Evolutionary conservation across 2,113 vertebrate genomes (phyloP).

Genomic region (Garra rufa): DNA sequence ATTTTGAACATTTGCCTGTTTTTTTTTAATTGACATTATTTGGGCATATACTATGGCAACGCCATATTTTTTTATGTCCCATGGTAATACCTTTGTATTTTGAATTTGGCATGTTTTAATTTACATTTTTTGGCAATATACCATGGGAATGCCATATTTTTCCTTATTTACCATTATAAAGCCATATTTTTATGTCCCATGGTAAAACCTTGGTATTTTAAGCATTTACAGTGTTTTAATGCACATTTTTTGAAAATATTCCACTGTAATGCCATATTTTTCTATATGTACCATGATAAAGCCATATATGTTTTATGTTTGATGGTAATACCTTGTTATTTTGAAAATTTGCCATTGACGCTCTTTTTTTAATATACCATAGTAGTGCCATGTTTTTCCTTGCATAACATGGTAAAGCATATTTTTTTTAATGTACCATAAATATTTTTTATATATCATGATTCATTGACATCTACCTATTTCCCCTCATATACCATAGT

Average conservation of each 20-base stretch:
- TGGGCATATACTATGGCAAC: background rate
- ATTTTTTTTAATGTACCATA: too few species aligned
- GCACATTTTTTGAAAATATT: too few species aligned
- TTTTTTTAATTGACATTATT: too few species aligned
- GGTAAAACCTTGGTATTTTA: background rate
- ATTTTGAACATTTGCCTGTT: too few species aligned
- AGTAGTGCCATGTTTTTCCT: too few species aligned
- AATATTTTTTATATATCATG: background rate
- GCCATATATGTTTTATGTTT: background rate
- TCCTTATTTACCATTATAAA: background rate
- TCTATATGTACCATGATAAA: background rate
- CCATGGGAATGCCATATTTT: background rate
- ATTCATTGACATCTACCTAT: background rate
- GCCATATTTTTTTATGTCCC: background rate
- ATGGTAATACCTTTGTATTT: background rate
- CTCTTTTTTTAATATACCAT: too few species aligned
- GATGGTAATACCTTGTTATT: background rate
- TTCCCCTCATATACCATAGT: background rate
- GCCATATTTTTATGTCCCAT: background rate
- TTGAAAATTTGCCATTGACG: background rate
- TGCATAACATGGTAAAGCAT: too few species aligned
- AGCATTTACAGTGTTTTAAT: background rate
- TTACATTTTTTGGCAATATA: background rate
- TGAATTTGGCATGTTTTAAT: background rate
- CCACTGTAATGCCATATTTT: background rate